phyloP scores from a whole-genome alignment of 2,888 invertebrate species.

The Meteorus cinctellus region DNA sequence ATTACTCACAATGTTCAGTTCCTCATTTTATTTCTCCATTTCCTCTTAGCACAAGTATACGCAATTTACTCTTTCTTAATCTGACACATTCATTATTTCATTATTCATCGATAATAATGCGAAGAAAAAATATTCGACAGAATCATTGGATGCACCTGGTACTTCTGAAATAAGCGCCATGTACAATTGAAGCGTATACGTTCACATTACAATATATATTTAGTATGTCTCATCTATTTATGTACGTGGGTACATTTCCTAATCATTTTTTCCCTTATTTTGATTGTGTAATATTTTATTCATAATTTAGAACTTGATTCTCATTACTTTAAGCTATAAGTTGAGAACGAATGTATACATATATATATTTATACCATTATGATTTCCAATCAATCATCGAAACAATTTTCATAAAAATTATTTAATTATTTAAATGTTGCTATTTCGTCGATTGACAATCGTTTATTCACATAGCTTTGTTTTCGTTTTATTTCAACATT shows the following conservation, averaged over 20 bases:
- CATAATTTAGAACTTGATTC: conserved; percentile 10
- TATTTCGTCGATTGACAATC: conserved; percentile 36
- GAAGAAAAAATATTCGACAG: conserved; percentile 34
- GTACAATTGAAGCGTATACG: conserved; percentile 65
- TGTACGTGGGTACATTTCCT: conserved; percentile 27
- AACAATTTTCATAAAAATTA: conserved; percentile 16
- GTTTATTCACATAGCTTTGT: conserved; percentile 14
- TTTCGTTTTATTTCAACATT: not conserved
- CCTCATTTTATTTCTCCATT: not conserved
- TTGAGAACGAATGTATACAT: conserved; percentile 30
- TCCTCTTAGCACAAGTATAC: not conserved
- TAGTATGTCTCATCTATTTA: conserved; percentile 40
- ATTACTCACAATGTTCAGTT: not conserved
- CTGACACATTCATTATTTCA: not conserved
- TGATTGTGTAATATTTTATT: conserved; percentile 38
- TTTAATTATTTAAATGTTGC: conserved; percentile 18
- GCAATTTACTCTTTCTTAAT: not conserved
- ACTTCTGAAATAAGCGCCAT: conserved; percentile 58
- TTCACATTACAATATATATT: conserved; percentile 59
- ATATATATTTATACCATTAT: not conserved
- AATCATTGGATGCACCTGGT: conserved; percentile 56
- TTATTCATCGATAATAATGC: not conserved
- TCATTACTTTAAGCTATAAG: not conserved
- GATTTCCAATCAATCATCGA: not conserved
- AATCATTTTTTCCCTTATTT: conserved; percentile 40